Base-by-base conservation (phyloP, 2,888 invertebrate genomes). In the Acronicta psi region DNA sequence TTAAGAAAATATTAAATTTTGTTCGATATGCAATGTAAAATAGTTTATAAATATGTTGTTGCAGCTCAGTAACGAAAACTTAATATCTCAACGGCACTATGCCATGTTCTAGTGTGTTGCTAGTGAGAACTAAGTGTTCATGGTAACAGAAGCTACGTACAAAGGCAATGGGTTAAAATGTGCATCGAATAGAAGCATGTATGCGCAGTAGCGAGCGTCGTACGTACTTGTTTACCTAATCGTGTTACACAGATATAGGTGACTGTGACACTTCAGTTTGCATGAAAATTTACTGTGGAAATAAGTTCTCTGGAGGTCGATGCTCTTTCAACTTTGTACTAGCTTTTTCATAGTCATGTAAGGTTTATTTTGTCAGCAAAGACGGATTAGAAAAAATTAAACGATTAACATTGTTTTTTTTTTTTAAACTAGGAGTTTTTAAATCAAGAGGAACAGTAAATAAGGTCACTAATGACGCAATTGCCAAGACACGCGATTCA, bases 221-320 rank as follows among this genome's bases (percentile, higher is more conserved):
- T 55, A 44, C 29, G 46, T 29, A 67, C 55, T 61, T 67, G 56
- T 68, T 59, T 56, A 55, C 62, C 45, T 62, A 61, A 67, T 68
- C 61, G 56, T 41, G 47, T 56, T 49, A 41, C 47, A 36, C 51
- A 56, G 25, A 55, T 42, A 50, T 68, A 45, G 56, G 61, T 45
- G 38, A 61, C 68, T 51, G 61, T 45, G 38, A 61, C 68, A 68
- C 41, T 18, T n/a, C 13, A 37, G 38, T 56, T 52, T 52, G 49
- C 50, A 61, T 53, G 36, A 68, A 68, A 68, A 56, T 56, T 61
- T 68, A 51, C 68, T 55, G 37, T n/a, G 40, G 54, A 67, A 67
- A 61, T 50, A 23, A 44, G 14, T 45, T 62, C 45, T 20, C 52
- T 41, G 14, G n/a, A 40, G 41, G 29, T 25, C 42, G 9, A n/a